These are phyloP conservation scores for Thereva nobilitata DNA, from an alignment of 2,888 invertebrate genomes.

Conservation along the genomic window DNA sequence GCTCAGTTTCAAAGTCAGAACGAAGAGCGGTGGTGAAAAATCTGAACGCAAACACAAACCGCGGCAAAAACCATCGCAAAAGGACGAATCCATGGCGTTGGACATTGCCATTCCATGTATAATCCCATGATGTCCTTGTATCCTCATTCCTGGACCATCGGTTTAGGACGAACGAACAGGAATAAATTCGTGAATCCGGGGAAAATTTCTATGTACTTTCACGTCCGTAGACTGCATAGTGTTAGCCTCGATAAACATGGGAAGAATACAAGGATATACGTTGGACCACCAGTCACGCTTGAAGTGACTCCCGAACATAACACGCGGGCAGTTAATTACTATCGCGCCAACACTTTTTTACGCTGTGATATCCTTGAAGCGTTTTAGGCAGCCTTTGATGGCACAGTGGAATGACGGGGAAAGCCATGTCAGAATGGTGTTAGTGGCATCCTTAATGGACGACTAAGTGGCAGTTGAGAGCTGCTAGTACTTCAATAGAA, in stretches of 20 bases:
- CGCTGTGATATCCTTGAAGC: not conserved
- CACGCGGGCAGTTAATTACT: slow-evolving; percentile 45
- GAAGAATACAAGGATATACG: slow-evolving; percentile 40
- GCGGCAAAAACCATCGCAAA: slow-evolving; percentile 44
- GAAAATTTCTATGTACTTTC: slow-evolving; percentile 3
- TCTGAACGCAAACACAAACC: slow-evolving; percentile 46
- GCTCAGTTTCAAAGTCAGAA: slow-evolving; percentile 35
- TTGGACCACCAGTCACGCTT: slow-evolving; percentile 43
- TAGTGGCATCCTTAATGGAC: slow-evolving; percentile 25
- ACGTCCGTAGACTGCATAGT: slow-evolving; percentile 7
- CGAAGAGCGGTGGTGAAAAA: slow-evolving; percentile 43
- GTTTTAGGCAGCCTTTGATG: not conserved
- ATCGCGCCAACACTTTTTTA: slow-evolving; percentile 28
- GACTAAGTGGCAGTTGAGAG: slow-evolving; percentile 25
- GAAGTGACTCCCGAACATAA: slow-evolving; percentile 42
- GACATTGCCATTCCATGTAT: slow-evolving; percentile 13
- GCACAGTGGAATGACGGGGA: slow-evolving; percentile 20
- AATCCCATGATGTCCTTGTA: slow-evolving; percentile 16
- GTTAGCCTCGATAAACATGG: slow-evolving; percentile 35
- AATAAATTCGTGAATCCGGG: slow-evolving; percentile 27
- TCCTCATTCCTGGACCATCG: slow-evolving; percentile 7
- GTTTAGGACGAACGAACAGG: slow-evolving; percentile 10
- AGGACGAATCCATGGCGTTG: slow-evolving; percentile 22
- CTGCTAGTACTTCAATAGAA: slow-evolving; percentile 16
- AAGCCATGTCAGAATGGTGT: not conserved